Percentiles rank a stretch among this genome's conserved stretches.
Evolutionary conservation across 2,113 vertebrate species (phyloP).

Genomic region (Chiloscyllium plagiosum): DNA sequence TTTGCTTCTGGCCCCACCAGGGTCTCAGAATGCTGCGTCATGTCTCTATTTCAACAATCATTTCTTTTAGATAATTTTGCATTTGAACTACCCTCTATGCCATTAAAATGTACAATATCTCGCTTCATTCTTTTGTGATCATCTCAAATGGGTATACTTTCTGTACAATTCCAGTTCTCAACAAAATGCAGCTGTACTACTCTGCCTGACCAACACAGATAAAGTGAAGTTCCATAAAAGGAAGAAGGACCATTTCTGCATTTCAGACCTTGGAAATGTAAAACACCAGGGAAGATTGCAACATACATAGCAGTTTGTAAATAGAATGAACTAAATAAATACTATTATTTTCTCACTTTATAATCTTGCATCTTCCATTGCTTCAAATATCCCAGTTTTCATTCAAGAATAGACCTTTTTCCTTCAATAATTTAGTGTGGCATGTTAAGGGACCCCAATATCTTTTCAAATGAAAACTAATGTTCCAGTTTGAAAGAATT

Average conservation of each 20-base stretch:
- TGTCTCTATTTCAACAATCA: neutral
- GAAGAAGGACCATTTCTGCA: neutral
- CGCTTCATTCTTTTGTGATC: neutral
- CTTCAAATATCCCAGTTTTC: neutral
- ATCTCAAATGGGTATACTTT: neutral
- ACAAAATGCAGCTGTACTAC: neutral
- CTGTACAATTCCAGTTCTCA: neutral
- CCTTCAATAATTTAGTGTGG: too few relatives aligned
- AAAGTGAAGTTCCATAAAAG: neutral
- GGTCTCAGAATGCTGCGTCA: too few relatives aligned
- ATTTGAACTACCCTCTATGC: neutral
- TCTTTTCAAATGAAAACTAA: too few relatives aligned
- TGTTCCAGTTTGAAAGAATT: too few relatives aligned
- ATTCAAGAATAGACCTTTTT: too few relatives aligned
- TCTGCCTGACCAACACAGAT: neutral
- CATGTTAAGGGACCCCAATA: too few relatives aligned
- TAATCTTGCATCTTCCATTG: neutral
- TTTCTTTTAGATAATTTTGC: neutral
- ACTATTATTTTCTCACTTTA: neutral
- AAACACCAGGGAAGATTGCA: neutral
- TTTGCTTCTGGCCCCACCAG: too few relatives aligned
- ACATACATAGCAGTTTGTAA: neutral
- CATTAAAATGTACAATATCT: neutral
- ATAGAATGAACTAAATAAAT: neutral
- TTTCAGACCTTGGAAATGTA: neutral